Evolutionary conservation across 2,888 invertebrate species (phyloP).

Genomic region (Scrobipalpa atriplicella): DNA sequence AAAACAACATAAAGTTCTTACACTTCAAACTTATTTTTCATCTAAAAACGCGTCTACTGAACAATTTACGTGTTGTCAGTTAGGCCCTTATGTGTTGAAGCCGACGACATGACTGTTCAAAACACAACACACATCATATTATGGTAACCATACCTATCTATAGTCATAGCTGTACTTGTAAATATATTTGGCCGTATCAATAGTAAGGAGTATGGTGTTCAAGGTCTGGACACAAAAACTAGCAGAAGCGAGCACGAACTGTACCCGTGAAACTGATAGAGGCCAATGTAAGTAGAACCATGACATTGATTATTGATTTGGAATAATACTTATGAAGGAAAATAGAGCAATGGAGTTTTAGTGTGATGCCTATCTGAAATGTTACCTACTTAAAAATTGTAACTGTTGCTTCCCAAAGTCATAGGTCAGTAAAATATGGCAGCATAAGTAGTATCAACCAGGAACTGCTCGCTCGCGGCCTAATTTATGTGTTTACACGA

Average conservation of each 20-base stretch:
- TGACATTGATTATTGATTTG: neutral
- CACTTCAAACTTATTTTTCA: no score
- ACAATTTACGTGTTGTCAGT: no score
- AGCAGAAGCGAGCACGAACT: neutral
- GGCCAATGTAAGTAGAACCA: neutral
- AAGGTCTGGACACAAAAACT: conserved; percentile 16
- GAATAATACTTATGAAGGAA: neutral
- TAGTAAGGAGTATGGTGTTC: neutral
- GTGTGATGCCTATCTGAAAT: no score
- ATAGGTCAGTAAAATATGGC: neutral
- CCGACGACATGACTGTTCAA: no score
- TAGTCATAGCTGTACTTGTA: neutral
- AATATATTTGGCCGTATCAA: neutral
- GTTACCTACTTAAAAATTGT: no score
- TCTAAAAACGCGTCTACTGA: no score
- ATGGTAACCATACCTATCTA: neutral
- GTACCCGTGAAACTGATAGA: neutral
- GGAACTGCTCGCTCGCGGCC: neutral
- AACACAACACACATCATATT: no score
- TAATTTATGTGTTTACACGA: conserved; percentile 17
- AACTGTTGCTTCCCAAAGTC: no score
- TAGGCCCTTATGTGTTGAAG: no score
- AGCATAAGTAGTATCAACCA: neutral
- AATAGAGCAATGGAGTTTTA: neutral
- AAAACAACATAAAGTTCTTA: no score